Base-by-base conservation (phyloP, 2,888 invertebrate genomes). In the Stegophylla sp. region DNA sequence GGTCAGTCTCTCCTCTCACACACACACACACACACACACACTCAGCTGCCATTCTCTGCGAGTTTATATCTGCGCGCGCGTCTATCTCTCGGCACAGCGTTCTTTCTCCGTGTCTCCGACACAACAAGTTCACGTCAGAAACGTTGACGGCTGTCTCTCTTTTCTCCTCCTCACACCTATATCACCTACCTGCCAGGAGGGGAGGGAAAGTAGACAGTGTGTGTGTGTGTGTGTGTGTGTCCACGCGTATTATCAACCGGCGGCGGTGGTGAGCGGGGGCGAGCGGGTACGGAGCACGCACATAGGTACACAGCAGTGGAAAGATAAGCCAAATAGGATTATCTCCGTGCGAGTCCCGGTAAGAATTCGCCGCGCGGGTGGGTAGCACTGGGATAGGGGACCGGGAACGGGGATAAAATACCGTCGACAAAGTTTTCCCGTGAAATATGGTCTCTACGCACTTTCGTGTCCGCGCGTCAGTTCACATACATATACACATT, bases 271-370 rank as follows among this genome's bases (percentile, higher is more conserved):
- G 20, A 4, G 53, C 20, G 23, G 3, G 23, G 9, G 0, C 5
- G 53, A 20, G 56, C 20, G 4, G 20, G 56, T 1, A 10, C 3
- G 13, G 53, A 17, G 4, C 12, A 12, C 56, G 53, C 34, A 45
- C 45, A 20, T 34, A 41, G 53, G 71, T 20, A 43, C 28, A n/a
- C 3, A 23, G 71, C n/a, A 73, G 73, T n/a, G 45, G 17, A 73
- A 34, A 61, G 45, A 59, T 73, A 73, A 73, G 59, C 73, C 45
- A 26, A 45, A 20, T 13, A 45, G 73, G 73, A 61, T 73, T 73
- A 73, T 61, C 59, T n/a, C 2, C 12, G 13, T 7, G 12, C 45
- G 7, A 12, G 53, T 43, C 7, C 7, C 5, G 72, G 26, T 34
- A 10, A 10, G 43, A 17, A 4, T 3, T 23, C 34, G 23, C 0